Evolutionary conservation across 2,797 vertebrate species (phyloP), one percentile per base, ranked within the genome.

Genomic region (Rhinichthys osculus): DNA sequence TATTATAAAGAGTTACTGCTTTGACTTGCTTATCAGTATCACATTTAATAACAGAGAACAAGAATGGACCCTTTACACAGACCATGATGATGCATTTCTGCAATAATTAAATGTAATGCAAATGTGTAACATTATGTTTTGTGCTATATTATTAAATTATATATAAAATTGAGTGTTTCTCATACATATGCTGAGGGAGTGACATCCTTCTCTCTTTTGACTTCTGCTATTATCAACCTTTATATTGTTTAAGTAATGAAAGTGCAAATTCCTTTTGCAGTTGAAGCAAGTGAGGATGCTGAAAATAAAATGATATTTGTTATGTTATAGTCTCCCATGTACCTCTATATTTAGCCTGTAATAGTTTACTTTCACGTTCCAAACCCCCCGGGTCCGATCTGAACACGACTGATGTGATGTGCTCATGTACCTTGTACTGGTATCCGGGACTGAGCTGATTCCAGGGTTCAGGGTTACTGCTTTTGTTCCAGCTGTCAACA

Each of bases 401-500:
- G 76, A 44, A 23, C 35, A 82, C 50, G 11, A 9, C 50, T 50
- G 9, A 11, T 33, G 14, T 38, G 21, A 40, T 8, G 44, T 47
- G 10, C 5, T 1, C 7, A 19, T 27, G 79, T 90, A 97, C 97
- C 97, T 98, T 98, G 87, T 97, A 97, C 90, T 98, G 97, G 90
- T 97, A 96, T 1, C 94, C 97, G 33, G 97, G 97, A 87, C 95
- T 95, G 89, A 97, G 93, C 67, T 97, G 94, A 86, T 97, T 98
- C 98, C 98, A 99, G 1, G 96, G 97, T 23, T 99, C 98, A 0
- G 97, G 97, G 86, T 99, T 97, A 3, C 94, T 95, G 88, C 95
- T 96, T 79, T 95, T 94, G 92, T 97, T 95, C 98, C 97, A 98
- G 92, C 98, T 99, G 92, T 14, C 27, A 35, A 19, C 21, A 81